Conservation (phyloP, 2,888 invertebrate species). For the Phyto melanocephala region DNA sequence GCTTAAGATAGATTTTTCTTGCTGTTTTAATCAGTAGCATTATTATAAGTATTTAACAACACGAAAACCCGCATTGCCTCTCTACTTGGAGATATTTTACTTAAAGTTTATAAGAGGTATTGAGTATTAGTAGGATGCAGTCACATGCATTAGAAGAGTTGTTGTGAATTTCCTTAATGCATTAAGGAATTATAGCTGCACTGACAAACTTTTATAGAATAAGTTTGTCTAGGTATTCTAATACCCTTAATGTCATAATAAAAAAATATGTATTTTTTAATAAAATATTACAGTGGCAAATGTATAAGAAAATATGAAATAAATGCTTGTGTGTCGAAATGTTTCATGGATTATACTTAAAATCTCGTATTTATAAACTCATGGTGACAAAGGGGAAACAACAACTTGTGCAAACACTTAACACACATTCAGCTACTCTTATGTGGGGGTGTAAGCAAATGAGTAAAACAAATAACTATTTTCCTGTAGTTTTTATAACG, state of each 20-base stretch:
- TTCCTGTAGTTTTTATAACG: background rate
- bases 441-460: background rate
- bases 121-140: too few relatives aligned
- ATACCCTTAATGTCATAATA: background rate
- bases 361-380: background rate
- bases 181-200: background rate
- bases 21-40: too few relatives aligned
- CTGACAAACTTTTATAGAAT: background rate
- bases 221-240: background rate
- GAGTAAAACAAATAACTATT: background rate
- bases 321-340: background rate
- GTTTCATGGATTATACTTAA: constrained; percentile 15
- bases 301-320: background rate
- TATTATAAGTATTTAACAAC: too few relatives aligned
- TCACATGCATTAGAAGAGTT: background rate
- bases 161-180: background rate
- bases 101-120: too few relatives aligned
- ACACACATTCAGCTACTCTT: background rate
- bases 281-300: background rate
- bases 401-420: background rate
- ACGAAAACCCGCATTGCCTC: too few relatives aligned
- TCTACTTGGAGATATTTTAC: too few relatives aligned
- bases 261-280: background rate
- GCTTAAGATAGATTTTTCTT: too few relatives aligned
- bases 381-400: background rate